Evolutionary conservation across 2,113 vertebrate genomes (phyloP).

Genomic region (Phylloscopus trochiloides): DNA sequence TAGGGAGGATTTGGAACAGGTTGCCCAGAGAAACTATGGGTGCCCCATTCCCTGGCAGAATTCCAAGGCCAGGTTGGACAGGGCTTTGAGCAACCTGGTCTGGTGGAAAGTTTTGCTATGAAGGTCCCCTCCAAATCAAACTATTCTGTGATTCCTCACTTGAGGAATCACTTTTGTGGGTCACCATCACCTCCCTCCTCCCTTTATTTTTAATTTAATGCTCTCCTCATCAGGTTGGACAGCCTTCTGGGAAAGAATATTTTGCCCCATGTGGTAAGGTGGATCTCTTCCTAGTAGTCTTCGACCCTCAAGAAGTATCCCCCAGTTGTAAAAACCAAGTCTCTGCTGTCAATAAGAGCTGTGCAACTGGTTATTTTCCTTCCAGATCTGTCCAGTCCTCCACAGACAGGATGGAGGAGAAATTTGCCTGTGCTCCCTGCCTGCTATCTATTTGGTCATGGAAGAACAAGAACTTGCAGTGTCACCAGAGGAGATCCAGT

Average conservation of each 20-base stretch:
- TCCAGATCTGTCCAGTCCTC: background rate
- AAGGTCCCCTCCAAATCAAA: background rate
- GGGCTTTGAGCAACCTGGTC: background rate
- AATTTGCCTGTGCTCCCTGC: accelerated
- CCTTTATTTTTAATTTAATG: background rate
- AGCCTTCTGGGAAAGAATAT: background rate
- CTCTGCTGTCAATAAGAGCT: background rate
- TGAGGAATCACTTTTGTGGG: background rate
- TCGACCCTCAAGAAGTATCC: background rate
- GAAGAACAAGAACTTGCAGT: background rate
- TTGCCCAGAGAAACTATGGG: background rate
- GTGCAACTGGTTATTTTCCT: background rate
- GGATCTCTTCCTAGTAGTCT: background rate
- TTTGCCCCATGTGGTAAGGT: background rate
- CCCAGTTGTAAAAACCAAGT: background rate
- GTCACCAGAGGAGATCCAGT: background rate
- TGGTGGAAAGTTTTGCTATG: background rate
- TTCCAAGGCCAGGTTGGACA: background rate
- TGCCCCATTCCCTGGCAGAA: background rate
- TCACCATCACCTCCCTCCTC: background rate
- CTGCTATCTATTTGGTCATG: background rate
- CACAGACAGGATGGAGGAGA: background rate
- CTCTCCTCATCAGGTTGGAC: background rate
- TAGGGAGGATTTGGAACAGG: background rate
- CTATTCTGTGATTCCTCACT: background rate